phyloP scores from a whole-genome alignment of 2,888 invertebrate genomes.

The Chorisops tibialis region DNA sequence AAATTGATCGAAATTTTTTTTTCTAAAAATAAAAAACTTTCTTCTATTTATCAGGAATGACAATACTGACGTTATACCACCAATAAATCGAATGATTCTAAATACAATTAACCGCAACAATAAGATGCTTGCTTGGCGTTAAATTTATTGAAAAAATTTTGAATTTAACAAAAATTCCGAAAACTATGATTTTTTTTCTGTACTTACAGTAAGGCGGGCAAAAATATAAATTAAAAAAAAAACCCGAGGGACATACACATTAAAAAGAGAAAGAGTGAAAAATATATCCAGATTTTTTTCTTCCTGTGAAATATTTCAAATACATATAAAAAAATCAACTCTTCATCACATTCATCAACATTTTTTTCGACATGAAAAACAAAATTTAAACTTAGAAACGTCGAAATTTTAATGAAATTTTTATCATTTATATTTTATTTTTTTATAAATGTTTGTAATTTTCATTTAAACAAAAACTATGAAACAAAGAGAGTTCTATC shows the following conservation, averaged over 20 bases:
- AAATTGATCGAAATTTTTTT: no score
- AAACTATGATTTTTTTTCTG: constrained; percentile 13
- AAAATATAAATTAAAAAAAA: constrained; percentile 15
- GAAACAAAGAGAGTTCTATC: constrained; percentile 10
- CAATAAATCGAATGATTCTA: constrained; percentile 13
- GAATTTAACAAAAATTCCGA: background rate
- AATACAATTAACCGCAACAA: constrained; percentile 20
- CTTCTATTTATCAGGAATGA: constrained; percentile 18
- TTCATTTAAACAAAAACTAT: constrained; percentile 8
- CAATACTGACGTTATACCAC: constrained; percentile 1
- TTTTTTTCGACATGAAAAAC: background rate
- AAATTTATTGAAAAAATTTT: background rate
- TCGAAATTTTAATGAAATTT: background rate
- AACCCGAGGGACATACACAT: background rate
- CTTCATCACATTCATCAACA: background rate
- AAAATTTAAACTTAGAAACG: background rate
- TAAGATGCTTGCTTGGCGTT: constrained; percentile 26
- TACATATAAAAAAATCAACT: constrained; percentile 15
- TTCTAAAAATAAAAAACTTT: no score
- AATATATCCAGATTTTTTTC: no score
- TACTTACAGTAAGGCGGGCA: constrained; percentile 22
- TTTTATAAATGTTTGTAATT: no score
- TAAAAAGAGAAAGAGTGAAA: background rate
- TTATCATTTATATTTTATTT: no score
- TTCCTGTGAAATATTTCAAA: no score